Evolutionary conservation across 2,113 vertebrate species (phyloP), one percentile per base, ranked within the genome.

Genomic region (Narcine bancroftii): DNA sequence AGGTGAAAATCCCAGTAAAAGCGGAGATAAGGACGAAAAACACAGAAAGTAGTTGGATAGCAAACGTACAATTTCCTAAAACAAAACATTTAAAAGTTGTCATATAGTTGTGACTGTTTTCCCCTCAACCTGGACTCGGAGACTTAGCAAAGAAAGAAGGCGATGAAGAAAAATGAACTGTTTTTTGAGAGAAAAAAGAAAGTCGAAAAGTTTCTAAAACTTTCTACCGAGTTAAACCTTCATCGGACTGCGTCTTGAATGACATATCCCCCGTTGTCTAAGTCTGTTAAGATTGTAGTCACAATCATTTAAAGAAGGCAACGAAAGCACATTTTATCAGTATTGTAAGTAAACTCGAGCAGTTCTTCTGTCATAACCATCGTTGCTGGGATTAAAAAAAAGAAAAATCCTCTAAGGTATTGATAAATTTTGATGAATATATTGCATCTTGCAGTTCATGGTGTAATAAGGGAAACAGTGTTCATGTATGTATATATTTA

Each of bases 401-500:
- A 42, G 39, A 69, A 69, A 63, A 91, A 47, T 91, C 95, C 96
- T 95, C 94, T 94, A 95, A 97, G 96, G 96, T 96, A 96, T 97
- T 94, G 95, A 97, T 97, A 97, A 96, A 98, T 97, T 97, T 98
- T 98, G 98, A 99, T 98, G n/a, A n/a, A 97, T 97, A 96, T 97
- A 96, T 97, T 97, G 96, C 96, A 96, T 98, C 98, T 97, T 87
- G 53, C 97, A 97, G 97, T 98, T 98, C 97, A 94, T 96, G 93
- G 95, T 97, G 97, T 96, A 97, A 98, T 97, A 98, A 99, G 98
- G 98, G 98, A 98, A 99, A 98, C 98, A 96, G 98, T 99, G 98
- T 99, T 98, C 97, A 98, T 97, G 97, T 98, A 97, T 99, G 98
- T 99, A 99, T 97, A 99, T 99, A 99, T 99, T 99, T 99, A 99